Percentiles rank a stretch among this genome's conserved stretches.
These are phyloP conservation scores for Deroplatys truncata DNA, from an alignment of 2,888 invertebrate genomes.

Conservation along the genomic window DNA sequence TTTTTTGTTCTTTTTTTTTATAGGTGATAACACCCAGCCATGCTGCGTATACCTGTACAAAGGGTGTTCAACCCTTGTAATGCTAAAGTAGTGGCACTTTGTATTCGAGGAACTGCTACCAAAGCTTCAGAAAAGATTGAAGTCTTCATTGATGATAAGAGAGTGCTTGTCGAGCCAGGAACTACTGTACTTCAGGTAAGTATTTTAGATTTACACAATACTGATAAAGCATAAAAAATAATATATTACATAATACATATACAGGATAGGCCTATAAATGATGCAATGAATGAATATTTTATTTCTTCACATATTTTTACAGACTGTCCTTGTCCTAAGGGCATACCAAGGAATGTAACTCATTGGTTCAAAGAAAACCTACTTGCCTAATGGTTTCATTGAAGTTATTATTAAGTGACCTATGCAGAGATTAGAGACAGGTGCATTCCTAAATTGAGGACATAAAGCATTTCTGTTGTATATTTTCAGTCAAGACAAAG, in stretches of 20 bases:
- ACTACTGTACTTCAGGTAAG: conserved; percentile 92
- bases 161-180: conserved; percentile 90
- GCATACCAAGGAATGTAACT: too few relatives aligned
- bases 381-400: too few relatives aligned
- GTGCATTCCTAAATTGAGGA: too few relatives aligned
- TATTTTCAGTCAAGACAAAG: too few relatives aligned
- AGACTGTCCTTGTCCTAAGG: too few relatives aligned
- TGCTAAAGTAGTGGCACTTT: conserved; percentile 13
- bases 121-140: conserved; percentile 76
- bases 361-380: too few relatives aligned
- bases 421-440: too few relatives aligned
- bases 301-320: too few relatives aligned
- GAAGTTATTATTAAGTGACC: too few relatives aligned
- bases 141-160: conserved; percentile 95
- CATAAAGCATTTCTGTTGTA: too few relatives aligned
- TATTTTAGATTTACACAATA: neutral
- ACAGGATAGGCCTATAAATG: neutral
- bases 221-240: too few relatives aligned
- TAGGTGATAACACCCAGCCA: conserved; percentile 38
- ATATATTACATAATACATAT: too few relatives aligned
- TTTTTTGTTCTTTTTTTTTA: neutral
- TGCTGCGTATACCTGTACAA: conserved; percentile 73
- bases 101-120: conserved; percentile 34
- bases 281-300: neutral
- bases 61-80: conserved; percentile 53